Evolutionary conservation across 2,113 vertebrate species (phyloP), one percentile per base, ranked within the genome.

Genomic region (Tetrax tetrax): DNA sequence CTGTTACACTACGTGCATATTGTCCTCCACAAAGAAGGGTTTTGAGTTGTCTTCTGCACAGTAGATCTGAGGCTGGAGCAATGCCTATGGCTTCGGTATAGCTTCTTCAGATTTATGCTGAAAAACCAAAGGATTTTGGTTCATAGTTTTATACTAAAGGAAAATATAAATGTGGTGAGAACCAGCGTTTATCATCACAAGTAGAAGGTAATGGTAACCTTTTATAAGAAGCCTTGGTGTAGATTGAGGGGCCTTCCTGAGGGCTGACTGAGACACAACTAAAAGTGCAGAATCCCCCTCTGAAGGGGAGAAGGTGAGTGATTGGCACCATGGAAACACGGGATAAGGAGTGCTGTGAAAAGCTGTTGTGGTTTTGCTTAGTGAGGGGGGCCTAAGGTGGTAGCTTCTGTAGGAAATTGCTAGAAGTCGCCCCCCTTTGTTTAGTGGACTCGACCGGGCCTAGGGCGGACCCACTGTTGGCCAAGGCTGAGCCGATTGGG

Each of bases 81-180:
- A 14, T 69, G 47, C 56, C 56, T 45, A 24, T 81, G 29, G 13
- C 66, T 83, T 93, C 69, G 41, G 7, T 77, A 10, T 53, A 31
- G 5, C 87, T 84, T 86, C 27, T 89, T 90, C 68, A 82, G 61
- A 41, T 89, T 84, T 75, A 43, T 75, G 41, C 24, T 74, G n/a
- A 41, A 81, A 29, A 93, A 83, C 23, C 14, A 74, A 87, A 80
- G 47, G 53, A 57, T 61, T 87, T 75, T 72, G 21, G 6, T 81
- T 27, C 25, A 7, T 69, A 64, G 60, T 11, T 92, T 83, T 88
- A 43, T 59, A 45, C 68, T 50, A 64, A 65, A 57, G 47, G 25
- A 47, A 63, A 83, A 82, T 45, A n/a, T 10, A 78, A 64, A 75
- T 16, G 25, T 78, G 9, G 9, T 75, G 24, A 90, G 43, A 90